Percentiles rank a stretch among this genome's conserved stretches.
Conservation (phyloP, 2,797 vertebrate species). For the Schizopygopsis malacanthus region DNA sequence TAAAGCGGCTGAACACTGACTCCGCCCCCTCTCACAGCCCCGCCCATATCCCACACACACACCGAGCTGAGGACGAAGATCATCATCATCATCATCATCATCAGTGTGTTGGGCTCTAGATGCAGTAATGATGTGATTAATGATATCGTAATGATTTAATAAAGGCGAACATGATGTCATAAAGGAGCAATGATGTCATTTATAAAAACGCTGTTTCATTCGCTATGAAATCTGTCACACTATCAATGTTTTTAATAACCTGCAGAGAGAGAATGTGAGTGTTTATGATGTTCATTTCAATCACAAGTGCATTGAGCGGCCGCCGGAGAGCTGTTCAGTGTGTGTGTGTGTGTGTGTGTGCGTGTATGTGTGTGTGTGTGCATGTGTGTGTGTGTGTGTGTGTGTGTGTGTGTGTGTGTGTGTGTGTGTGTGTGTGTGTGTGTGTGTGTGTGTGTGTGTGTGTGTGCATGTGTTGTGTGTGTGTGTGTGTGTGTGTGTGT, state of each 20-base stretch:
- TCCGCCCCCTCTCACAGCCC: neutral
- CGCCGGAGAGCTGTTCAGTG: neutral
- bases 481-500: no score
- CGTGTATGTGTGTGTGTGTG: neutral
- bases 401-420: no score
- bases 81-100: no score
- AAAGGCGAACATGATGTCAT: no score
- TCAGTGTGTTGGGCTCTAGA: no score
- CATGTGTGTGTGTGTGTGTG: neutral
- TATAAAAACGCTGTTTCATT: neutral
- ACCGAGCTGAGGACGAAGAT: no score
- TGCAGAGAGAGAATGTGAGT: neutral
- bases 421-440: neutral
- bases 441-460: no score
- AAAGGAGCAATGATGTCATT: neutral
- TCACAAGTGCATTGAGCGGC: neutral
- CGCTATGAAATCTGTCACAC: neutral
- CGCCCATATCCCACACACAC: neutral
- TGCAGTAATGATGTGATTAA: no score
- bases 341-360: neutral
- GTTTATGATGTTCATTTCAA: constrained; percentile 4
- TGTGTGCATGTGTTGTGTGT: no score
- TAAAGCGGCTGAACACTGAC: constrained; percentile 5
- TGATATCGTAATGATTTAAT: no score
- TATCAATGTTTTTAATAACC: neutral